Evolutionary conservation across 2,888 invertebrate genomes (phyloP), one percentile per base, ranked within the genome.

Genomic region (Dryadula phaetusa): DNA sequence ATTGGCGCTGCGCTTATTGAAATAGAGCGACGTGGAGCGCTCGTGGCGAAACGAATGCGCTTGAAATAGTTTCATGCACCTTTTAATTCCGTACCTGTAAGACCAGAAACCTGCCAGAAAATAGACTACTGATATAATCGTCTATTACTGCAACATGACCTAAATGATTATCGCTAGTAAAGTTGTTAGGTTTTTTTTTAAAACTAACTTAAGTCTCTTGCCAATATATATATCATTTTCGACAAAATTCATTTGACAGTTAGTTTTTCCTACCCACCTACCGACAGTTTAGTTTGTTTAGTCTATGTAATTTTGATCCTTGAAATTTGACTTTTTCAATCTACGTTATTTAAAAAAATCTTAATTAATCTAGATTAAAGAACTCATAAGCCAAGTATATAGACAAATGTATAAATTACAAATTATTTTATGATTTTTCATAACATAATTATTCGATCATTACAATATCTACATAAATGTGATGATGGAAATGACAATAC

Each of bases 1-100:
- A 82, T 79, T 81, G 79, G 82, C 82, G 77, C 79, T 79, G 77
- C 83, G 79, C 79, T 82, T 88, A 90, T 88, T 90, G 87, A 88
- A 86, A 88, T 87, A 84, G 82, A 84, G 85, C 86, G 85, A 78
- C 79, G 82, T 77, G 82, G 81, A 81, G 82, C 84, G 84, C 72
- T 77, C 77, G 81, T 79, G 76, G 81, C 78, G 81, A 78, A 82
- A 82, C 81, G 77, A 79, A 82, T 82, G 77, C 76, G 84, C 76
- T 81, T 77, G 75, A 88, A 88, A 89, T 88, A 88, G 85, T 72
- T 64, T 47, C 60, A 63, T 62, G 66, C 68, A 49, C 64, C 64
- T 69, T 62, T 56, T 65, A 64, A 65, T 70, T 66, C 64, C 64
- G 20, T 32, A 44, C 44, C 60, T 66, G 77, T 66, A 75, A 78